Percentiles rank a stretch among this genome's conserved stretches.
Conservation (phyloP, 2,113 vertebrate genomes). For the Gavia stellata region DNA sequence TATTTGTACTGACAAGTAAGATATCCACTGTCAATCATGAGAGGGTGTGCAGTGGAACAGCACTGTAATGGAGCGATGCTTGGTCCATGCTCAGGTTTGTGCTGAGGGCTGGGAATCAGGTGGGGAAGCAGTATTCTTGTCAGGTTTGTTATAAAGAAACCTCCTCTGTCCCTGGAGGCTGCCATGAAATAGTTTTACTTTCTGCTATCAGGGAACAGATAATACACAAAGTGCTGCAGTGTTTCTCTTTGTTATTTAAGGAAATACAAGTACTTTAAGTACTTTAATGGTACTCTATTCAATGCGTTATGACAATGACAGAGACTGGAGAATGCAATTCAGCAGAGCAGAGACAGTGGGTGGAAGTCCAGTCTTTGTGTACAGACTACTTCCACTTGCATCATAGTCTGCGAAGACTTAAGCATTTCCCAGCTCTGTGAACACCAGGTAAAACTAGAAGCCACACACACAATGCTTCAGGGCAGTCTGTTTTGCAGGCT, state of each 20-base stretch:
- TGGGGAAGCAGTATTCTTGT: background rate
- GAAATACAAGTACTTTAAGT: background rate
- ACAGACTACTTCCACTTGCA: background rate
- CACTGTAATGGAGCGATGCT: background rate
- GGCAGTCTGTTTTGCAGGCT: background rate
- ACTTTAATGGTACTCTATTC: background rate
- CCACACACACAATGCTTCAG: background rate
- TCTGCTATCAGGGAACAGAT: background rate
- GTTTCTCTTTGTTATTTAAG: background rate
- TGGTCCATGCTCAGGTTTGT: background rate
- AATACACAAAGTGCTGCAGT: background rate
- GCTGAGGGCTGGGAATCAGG: background rate
- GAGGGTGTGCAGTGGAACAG: background rate
- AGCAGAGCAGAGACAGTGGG: background rate
- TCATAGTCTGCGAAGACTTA: background rate
- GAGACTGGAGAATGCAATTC: background rate
- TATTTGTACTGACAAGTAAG: conserved; percentile 40
- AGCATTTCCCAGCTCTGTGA: background rate
- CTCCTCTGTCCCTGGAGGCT: background rate
- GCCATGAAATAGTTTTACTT: background rate
- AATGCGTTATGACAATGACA: background rate
- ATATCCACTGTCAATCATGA: background rate
- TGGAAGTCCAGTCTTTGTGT: background rate
- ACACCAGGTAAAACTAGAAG: background rate
- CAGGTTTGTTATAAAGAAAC: background rate